These are phyloP conservation scores for Pectinophora gossypiella DNA, from an alignment of 1,140 invertebrate species.

Conservation along the genomic window DNA sequence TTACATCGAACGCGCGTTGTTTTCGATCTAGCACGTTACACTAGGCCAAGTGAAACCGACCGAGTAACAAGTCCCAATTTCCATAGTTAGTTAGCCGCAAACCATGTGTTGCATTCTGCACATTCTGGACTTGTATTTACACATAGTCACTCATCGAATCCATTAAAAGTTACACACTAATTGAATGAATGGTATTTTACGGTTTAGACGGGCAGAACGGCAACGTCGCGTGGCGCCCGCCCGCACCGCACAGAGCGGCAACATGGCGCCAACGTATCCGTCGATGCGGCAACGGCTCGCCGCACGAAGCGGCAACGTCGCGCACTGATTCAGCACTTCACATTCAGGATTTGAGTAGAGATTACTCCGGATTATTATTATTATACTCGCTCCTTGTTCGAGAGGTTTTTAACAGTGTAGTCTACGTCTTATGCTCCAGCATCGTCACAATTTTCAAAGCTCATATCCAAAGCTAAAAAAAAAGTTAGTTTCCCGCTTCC, in stretches of 20 bases:
- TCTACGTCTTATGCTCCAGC: too few species aligned
- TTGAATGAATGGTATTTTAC: conserved; percentile 65
- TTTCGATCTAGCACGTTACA: neutral
- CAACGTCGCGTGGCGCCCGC: conserved; percentile 48
- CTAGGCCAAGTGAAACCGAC: neutral
- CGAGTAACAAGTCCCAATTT: neutral
- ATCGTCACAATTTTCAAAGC: too few species aligned
- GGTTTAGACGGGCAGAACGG: conserved; percentile 34
- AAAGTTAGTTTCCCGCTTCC: too few species aligned
- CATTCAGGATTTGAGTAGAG: conserved; percentile 33
- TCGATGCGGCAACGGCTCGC: conserved; percentile 31
- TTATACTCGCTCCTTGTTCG: too few species aligned
- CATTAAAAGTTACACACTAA: conserved; percentile 40
- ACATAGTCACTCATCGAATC: conserved; percentile 16
- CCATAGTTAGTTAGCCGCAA: neutral
- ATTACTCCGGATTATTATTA: conserved; percentile 25
- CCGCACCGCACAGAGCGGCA: conserved; percentile 46
- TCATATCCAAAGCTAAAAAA: too few species aligned
- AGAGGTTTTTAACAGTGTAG: too few species aligned
- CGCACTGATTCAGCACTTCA: conserved; percentile 57
- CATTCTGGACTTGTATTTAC: conserved; percentile 7
- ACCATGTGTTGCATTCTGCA: conserved; percentile 2
- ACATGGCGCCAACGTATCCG: conserved; percentile 50
- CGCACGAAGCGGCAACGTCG: conserved; percentile 51
- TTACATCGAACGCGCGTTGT: neutral